Percentiles rank a stretch among this genome's conserved stretches.
phyloP scores from a whole-genome alignment of 2,113 vertebrate genomes.

The Poeciliopsis prolifica region DNA sequence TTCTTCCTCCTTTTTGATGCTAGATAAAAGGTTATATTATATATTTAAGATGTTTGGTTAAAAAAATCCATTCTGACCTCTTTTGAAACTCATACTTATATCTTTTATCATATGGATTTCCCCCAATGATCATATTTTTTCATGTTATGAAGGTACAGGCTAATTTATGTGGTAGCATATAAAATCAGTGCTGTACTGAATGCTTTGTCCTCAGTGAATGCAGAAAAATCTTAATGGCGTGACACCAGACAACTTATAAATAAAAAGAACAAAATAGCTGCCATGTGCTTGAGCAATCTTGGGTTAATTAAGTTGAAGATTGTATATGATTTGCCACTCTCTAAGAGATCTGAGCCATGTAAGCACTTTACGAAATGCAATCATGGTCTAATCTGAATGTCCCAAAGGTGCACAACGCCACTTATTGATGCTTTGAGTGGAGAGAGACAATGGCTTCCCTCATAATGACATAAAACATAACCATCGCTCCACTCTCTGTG shows the following conservation, averaged over 20 bases:
- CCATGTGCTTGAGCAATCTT: background rate
- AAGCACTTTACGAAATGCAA: background rate
- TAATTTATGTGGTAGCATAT: background rate
- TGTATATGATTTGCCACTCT: constrained; percentile 13
- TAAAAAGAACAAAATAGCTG: background rate
- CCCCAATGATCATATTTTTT: background rate
- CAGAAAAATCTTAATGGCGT: background rate
- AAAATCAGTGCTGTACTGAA: background rate
- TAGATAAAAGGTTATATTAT: background rate
- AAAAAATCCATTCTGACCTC: background rate
- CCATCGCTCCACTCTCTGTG: background rate
- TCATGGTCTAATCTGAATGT: constrained; percentile 12
- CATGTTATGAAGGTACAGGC: background rate
- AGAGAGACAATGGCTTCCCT: background rate
- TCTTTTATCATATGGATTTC: background rate
- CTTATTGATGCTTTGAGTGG: background rate
- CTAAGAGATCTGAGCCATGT: constrained; percentile 15
- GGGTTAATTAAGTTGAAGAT: constrained; percentile 1
- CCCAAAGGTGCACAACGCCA: constrained; percentile 10
- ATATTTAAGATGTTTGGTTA: background rate
- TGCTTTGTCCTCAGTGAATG: background rate
- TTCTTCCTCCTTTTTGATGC: background rate
- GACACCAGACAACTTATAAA: background rate
- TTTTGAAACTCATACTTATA: background rate
- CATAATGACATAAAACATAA: background rate